Evolutionary conservation across 2,113 vertebrate species (phyloP).

Genomic region (Macaca fascicularis): DNA sequence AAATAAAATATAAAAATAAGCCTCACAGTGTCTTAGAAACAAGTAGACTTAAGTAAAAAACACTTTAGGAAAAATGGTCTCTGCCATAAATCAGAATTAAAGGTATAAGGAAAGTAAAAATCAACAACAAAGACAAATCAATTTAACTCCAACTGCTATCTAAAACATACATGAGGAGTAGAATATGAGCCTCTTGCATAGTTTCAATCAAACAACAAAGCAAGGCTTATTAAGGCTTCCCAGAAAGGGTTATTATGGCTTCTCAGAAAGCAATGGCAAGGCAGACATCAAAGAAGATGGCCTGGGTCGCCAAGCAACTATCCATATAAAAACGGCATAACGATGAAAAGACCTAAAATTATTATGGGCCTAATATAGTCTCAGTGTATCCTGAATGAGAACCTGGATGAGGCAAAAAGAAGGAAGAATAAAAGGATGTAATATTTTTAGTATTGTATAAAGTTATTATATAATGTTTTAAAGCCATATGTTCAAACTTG

Average conservation of each 20-base stretch:
- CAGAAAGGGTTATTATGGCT: background rate
- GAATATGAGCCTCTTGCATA: background rate
- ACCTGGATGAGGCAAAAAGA: background rate
- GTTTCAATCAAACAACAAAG: background rate
- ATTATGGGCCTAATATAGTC: background rate
- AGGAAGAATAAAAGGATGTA: background rate
- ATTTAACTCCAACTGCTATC: background rate
- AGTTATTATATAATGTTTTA: background rate
- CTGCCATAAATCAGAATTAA: background rate
- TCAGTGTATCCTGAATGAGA: background rate
- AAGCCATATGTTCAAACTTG: background rate
- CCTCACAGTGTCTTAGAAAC: background rate
- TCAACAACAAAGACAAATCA: background rate
- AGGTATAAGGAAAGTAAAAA: background rate
- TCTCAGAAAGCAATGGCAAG: background rate
- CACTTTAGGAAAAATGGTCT: background rate
- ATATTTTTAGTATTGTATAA: background rate
- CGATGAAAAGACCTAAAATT: background rate
- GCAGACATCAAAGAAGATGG: background rate
- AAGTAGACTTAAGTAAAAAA: background rate
- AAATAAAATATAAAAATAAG: constrained; percentile 49
- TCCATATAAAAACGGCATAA: background rate
- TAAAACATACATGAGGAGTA: background rate
- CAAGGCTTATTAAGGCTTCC: background rate
- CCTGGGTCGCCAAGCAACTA: background rate